Conservation (phyloP, 1,140 invertebrate species). For the Drosophila albomicans region DNA sequence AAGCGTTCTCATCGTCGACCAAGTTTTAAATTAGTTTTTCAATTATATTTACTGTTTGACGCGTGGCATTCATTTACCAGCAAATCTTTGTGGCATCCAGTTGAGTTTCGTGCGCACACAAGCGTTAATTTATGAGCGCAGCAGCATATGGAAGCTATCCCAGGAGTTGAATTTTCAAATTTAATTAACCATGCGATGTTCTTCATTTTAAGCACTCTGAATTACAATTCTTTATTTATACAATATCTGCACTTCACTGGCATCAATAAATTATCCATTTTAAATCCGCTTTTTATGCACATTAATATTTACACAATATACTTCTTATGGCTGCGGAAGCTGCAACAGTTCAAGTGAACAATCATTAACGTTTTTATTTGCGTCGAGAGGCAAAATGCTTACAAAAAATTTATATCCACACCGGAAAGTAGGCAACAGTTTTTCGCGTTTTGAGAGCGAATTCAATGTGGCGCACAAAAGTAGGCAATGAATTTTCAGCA, state of each 20-base stretch:
- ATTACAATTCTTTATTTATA: not conserved
- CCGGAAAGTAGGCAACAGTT: constrained; percentile 31
- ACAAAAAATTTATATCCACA: not conserved
- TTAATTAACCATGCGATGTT: not conserved
- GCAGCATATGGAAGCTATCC: constrained; percentile 4
- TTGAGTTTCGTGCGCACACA: constrained; percentile 15
- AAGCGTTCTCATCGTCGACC: not conserved
- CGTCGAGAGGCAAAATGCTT: too few species aligned
- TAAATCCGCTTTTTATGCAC: not conserved
- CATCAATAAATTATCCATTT: not conserved
- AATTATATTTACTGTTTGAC: constrained; percentile 76
- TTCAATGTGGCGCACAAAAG: constrained; percentile 26
- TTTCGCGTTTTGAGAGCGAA: not conserved
- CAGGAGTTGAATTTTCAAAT: constrained; percentile 20
- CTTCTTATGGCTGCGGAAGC: not conserved
- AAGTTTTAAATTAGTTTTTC: constrained; percentile 67
- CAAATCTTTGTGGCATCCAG: constrained; percentile 29
- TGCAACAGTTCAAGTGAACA: not conserved
- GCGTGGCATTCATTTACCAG: constrained; percentile 35
- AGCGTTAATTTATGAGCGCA: constrained; percentile 22
- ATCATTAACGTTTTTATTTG: not conserved
- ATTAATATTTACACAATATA: not conserved
- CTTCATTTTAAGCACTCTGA: not conserved
- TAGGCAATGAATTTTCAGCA: constrained; percentile 10
- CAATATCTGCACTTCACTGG: not conserved